Percentiles rank a stretch among this genome's conserved stretches.
Evolutionary conservation across 2,113 vertebrate genomes (phyloP).

Genomic region (Steatornis caripensis): DNA sequence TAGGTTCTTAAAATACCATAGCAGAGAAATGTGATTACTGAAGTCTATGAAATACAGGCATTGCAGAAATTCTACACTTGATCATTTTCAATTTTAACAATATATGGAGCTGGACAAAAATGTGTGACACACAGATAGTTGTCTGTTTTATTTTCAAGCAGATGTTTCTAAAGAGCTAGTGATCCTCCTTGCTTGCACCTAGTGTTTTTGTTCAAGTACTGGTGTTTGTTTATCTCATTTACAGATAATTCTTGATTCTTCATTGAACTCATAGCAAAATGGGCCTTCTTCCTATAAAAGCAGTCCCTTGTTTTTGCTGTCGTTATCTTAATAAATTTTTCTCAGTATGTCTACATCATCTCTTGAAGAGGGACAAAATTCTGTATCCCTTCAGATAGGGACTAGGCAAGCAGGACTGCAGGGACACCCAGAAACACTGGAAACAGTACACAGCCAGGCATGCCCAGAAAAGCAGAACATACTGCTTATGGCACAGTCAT

Average conservation of each 20-base stretch:
- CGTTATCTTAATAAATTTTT: not conserved
- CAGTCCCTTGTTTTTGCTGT: not conserved
- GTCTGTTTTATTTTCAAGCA: not conserved
- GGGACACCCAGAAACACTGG: not conserved
- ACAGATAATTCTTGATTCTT: not conserved
- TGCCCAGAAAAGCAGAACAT: not conserved
- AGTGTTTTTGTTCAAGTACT: not conserved
- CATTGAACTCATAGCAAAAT: not conserved
- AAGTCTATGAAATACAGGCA: not conserved
- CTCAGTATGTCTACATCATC: not conserved
- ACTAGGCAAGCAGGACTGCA: not conserved
- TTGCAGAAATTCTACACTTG: not conserved
- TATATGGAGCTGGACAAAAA: not conserved
- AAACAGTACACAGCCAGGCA: not conserved
- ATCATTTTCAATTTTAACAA: not conserved
- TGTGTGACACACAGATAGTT: not conserved
- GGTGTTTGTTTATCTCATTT: not conserved
- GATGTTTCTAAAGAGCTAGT: not conserved
- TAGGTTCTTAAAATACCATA: not conserved
- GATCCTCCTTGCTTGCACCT: not conserved
- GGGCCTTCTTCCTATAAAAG: not conserved
- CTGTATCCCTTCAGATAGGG: not conserved
- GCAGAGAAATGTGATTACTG: not conserved
- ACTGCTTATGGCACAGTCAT: not conserved
- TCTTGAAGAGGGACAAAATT: not conserved